phyloP scores from a whole-genome alignment of 2,113 vertebrate species.

The Lucifuga dentata region DNA sequence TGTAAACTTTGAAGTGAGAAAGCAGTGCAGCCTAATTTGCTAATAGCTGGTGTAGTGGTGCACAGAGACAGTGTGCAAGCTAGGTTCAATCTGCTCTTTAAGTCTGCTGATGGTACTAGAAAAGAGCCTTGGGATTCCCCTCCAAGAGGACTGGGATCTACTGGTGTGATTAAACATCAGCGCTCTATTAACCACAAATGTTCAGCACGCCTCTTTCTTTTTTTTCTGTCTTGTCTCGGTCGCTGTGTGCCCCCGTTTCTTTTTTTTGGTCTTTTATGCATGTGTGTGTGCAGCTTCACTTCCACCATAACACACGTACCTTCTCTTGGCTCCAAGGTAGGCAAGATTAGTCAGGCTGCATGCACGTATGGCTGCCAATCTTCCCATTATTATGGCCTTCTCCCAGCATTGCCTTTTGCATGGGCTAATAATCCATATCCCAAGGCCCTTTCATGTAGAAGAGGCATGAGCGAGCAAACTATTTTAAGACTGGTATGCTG shows the following conservation, averaged over 20 bases:
- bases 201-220: constrained; percentile 21
- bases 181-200: constrained; percentile 67
- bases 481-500: constrained; percentile 72
- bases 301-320: constrained; percentile 9
- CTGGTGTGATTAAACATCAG: constrained; percentile 75
- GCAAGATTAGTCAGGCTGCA: constrained; percentile 42
- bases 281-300: constrained; percentile 30
- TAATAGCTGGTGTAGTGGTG: constrained; percentile 39
- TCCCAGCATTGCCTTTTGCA: constrained; percentile 41
- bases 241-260: constrained; percentile 24
- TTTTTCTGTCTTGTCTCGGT: constrained; percentile 5
- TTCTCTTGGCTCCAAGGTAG: constrained; percentile 30
- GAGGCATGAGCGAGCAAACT: constrained; percentile 59
- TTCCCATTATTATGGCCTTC: constrained; percentile 38
- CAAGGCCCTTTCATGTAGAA: constrained; percentile 57
- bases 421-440: constrained; percentile 49
- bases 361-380: constrained; percentile 47
- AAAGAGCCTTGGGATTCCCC: constrained; percentile 72
- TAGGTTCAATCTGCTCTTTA: constrained; percentile 64
- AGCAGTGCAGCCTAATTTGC: constrained; percentile 45
- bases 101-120: constrained; percentile 67
- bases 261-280: constrained; percentile 30
- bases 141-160: constrained; percentile 70
- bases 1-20: constrained; percentile 35
- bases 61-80: constrained; percentile 29